phyloP scores from a whole-genome alignment of 2,888 invertebrate species.

The Caenorhabditis imperialis region DNA sequence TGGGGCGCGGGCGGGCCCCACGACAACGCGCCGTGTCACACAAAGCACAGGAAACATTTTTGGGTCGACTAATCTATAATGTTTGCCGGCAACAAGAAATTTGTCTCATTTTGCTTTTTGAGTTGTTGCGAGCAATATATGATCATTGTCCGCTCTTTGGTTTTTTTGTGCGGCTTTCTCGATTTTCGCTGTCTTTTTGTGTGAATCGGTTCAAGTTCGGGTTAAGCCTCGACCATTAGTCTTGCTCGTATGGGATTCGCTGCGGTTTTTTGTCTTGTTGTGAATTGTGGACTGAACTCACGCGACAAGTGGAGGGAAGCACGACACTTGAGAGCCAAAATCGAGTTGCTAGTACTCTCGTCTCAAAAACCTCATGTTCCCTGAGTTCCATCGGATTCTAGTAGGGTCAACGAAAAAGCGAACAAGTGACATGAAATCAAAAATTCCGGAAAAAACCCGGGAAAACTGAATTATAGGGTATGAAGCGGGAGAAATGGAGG shows the following conservation, averaged over 20 bases:
- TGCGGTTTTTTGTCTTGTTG: slow-evolving; percentile 7
- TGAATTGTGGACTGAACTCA: slow-evolving; percentile 29
- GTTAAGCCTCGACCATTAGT: slow-evolving; percentile 35
- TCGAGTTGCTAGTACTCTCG: slow-evolving; percentile 33
- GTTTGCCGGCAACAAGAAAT: too few relatives aligned
- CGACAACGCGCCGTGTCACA: slow-evolving; percentile 8
- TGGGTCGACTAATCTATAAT: too few relatives aligned
- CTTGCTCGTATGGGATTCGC: slow-evolving; percentile 9
- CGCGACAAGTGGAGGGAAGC: slow-evolving; percentile 28
- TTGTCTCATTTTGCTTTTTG: slow-evolving; percentile 7
- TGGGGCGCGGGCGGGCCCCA: slow-evolving; percentile 13
- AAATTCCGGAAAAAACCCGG: background rate
- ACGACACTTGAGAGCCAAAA: slow-evolving; percentile 41
- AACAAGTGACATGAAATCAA: background rate
- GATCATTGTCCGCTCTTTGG: too few relatives aligned
- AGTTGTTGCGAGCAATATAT: slow-evolving; percentile 1
- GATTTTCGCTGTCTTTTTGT: background rate
- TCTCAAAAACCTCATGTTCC: too few relatives aligned
- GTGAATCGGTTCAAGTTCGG: slow-evolving; percentile 26
- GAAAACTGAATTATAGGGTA: background rate
- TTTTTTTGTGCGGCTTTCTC: background rate
- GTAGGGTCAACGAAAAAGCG: background rate
- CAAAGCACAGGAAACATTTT: slow-evolving; percentile 37
- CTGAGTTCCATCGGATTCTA: too few relatives aligned
- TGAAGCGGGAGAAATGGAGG: background rate